Conservation (phyloP, 2,888 invertebrate genomes). For the Dicranocentrus wangi region DNA sequence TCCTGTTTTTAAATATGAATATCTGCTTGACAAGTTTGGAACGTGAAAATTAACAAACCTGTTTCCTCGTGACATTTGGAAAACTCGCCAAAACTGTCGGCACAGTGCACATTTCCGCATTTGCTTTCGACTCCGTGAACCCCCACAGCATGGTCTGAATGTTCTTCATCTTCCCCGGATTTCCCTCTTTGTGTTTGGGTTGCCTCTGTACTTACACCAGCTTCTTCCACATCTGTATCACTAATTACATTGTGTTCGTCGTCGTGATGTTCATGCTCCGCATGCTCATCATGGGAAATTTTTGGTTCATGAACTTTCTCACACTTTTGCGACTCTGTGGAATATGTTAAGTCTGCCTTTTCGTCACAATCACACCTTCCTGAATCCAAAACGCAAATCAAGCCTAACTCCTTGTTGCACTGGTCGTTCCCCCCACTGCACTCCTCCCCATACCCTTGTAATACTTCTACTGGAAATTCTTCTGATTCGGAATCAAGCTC, state of each 20-base stretch:
- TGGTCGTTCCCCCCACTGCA: constrained; percentile 3
- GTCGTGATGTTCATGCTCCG: not conserved
- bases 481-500: not conserved
- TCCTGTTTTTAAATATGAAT: not conserved
- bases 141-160: not conserved
- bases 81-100: not conserved
- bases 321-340: constrained; percentile 22
- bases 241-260: not conserved
- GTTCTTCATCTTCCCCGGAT: constrained; percentile 5
- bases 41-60: not conserved
- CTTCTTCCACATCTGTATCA: not conserved
- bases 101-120: constrained; percentile 20
- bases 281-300: constrained; percentile 7
- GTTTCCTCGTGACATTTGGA: constrained; percentile 28
- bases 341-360: constrained; percentile 9
- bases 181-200: not conserved
- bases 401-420: not conserved
- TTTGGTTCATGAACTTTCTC: constrained; percentile 6
- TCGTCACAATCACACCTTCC: constrained; percentile 29
- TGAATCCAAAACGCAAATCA: constrained; percentile 17
- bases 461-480: not conserved
- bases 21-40: not conserved
- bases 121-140: not conserved
- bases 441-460: constrained; percentile 7
- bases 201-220: not conserved